Conservation (phyloP, 2,113 vertebrate species). For the Psilopsiagon aurifrons region DNA sequence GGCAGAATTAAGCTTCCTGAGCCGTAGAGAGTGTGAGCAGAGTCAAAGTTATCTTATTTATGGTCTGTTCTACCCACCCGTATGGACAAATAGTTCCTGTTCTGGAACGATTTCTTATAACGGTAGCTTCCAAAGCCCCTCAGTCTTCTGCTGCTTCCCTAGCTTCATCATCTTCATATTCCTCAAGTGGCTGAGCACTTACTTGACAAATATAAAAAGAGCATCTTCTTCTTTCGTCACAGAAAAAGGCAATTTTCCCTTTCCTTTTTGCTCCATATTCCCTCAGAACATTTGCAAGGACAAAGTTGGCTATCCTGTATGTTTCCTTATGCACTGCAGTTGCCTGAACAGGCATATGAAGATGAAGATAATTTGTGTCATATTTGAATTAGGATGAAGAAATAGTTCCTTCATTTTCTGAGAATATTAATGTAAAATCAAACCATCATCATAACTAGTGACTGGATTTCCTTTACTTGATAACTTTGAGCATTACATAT, state of each 20-base stretch:
- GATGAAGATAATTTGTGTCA: background rate
- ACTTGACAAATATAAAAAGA: background rate
- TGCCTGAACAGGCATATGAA: background rate
- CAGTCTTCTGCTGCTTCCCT: background rate
- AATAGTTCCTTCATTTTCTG: background rate
- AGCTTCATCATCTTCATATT: background rate
- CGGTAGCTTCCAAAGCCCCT: accelerated
- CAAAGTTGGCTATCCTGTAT: background rate
- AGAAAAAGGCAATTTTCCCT: background rate
- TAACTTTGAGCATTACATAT: background rate
- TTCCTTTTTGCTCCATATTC: background rate
- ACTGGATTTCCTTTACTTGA: background rate
- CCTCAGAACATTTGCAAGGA: background rate
- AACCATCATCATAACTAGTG: background rate
- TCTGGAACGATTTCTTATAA: background rate
- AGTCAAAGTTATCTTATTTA: background rate
- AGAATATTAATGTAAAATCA: background rate
- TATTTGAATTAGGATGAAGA: background rate
- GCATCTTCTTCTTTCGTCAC: background rate
- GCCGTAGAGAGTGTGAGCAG: background rate
- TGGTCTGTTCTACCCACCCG: background rate
- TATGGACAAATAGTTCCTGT: background rate
- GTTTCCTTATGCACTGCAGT: background rate
- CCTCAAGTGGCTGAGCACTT: background rate
- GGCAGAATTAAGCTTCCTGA: background rate